Percentiles rank a stretch among this genome's conserved stretches.
Evolutionary conservation across 2,888 invertebrate genomes (phyloP).

Genomic region (Argyra leucocephala): DNA sequence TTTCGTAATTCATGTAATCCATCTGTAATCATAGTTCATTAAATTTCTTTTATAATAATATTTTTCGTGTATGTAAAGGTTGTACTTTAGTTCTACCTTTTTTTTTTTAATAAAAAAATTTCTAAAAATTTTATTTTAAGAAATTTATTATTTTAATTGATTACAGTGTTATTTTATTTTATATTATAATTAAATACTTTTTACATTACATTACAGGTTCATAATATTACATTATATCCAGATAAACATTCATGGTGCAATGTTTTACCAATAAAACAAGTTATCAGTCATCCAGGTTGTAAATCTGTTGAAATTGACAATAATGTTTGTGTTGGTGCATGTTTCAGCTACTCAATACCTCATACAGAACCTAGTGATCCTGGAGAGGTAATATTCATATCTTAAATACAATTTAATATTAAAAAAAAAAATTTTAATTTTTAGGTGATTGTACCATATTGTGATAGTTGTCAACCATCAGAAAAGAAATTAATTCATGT

Average conservation of each 20-base stretch:
- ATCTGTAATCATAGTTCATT: too few relatives aligned
- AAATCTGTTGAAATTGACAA: slow-evolving; percentile 57
- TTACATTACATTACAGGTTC: slow-evolving; percentile 40
- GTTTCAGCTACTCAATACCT: slow-evolving; percentile 61
- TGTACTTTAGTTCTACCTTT: too few relatives aligned
- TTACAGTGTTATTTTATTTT: neutral
- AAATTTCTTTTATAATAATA: too few relatives aligned
- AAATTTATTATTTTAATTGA: too few relatives aligned
- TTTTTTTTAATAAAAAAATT: neutral
- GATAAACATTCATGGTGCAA: slow-evolving; percentile 64
- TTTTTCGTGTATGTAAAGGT: too few relatives aligned
- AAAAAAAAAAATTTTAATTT: neutral
- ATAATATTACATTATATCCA: slow-evolving; percentile 60
- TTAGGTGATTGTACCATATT: slow-evolving; percentile 51
- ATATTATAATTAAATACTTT: slow-evolving; percentile 39
- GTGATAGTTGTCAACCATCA: slow-evolving; percentile 60
- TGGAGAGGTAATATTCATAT: slow-evolving; percentile 45
- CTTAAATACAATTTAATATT: neutral
- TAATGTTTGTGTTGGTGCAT: slow-evolving; percentile 61
- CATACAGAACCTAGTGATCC: slow-evolving; percentile 58
- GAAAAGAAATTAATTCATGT: slow-evolving; percentile 57
- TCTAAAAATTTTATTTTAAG: too few relatives aligned
- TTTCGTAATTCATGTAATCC: too few relatives aligned
- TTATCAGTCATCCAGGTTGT: slow-evolving; percentile 56
- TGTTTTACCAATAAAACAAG: slow-evolving; percentile 57